These are phyloP conservation scores for Myoxocephalus aenaeus DNA, from an alignment of 2,797 vertebrate species.

Conservation along the genomic window DNA sequence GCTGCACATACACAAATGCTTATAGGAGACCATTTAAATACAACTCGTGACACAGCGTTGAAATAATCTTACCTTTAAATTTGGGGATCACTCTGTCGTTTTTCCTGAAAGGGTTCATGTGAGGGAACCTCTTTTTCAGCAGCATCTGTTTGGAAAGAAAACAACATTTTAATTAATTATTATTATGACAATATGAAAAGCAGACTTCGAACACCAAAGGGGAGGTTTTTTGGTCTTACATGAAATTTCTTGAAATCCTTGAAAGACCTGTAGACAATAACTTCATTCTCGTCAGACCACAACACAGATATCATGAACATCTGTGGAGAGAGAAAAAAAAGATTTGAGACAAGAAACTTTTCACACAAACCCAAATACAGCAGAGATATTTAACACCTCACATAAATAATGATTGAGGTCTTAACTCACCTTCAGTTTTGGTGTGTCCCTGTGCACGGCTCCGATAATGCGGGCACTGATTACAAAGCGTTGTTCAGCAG, in stretches of 20 bases:
- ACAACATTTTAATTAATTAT: not conserved
- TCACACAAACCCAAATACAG: not conserved
- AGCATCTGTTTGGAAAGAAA: constrained; percentile 68
- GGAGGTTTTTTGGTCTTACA: constrained; percentile 65
- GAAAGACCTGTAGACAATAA: constrained; percentile 83
- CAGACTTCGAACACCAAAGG: not conserved
- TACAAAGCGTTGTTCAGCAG: constrained; percentile 62
- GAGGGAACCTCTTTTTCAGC: constrained; percentile 78
- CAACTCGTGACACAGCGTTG: not conserved
- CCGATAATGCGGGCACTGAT: constrained; percentile 74
- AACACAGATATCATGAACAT: constrained; percentile 80
- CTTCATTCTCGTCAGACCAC: constrained; percentile 82
- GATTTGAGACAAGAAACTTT: not conserved
- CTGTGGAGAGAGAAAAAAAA: constrained; percentile 54
- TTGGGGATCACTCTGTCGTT: constrained; percentile 77
- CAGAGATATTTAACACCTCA: not conserved
- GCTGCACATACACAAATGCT: not conserved
- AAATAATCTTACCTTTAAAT: constrained; percentile 76
- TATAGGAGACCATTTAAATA: not conserved
- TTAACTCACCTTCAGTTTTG: constrained; percentile 77
- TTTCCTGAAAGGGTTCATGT: constrained; percentile 51
- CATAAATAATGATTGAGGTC: rapidly evolving
- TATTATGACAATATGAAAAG: not conserved
- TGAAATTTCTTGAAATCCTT: constrained; percentile 81
- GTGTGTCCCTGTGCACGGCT: constrained; percentile 69